Evolutionary conservation across 2,888 invertebrate genomes (phyloP).

Genomic region (Miltochrista miniata): DNA sequence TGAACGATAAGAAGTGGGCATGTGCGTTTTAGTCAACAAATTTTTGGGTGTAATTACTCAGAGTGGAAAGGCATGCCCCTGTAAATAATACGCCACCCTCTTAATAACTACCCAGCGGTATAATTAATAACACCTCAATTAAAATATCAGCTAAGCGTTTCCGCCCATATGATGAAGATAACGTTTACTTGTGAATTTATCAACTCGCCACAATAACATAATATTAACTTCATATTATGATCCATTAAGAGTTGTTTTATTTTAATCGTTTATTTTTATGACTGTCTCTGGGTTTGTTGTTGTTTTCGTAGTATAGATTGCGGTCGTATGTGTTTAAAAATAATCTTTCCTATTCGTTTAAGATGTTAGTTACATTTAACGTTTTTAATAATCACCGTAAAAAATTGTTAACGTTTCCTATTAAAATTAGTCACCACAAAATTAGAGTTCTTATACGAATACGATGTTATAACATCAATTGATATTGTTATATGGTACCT

Average conservation of each 20-base stretch:
- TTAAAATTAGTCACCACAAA: no score
- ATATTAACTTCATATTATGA: constrained; percentile 27
- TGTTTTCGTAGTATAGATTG: constrained; percentile 2
- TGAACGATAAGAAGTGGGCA: constrained; percentile 52
- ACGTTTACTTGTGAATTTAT: constrained; percentile 32
- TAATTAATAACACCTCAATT: constrained; percentile 80
- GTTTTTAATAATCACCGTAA: no score
- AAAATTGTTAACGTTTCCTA: no score
- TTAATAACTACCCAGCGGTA: constrained; percentile 71
- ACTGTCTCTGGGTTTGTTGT: constrained; percentile 10
- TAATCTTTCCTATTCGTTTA: background rate
- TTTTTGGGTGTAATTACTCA: constrained; percentile 23
- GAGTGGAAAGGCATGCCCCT: constrained; percentile 64
- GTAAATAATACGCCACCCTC: constrained; percentile 71
- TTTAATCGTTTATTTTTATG: constrained; percentile 23
- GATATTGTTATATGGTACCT: no score
- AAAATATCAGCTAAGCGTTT: constrained; percentile 74
- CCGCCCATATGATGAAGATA: constrained; percentile 63
- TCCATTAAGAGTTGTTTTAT: constrained; percentile 24
- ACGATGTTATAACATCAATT: no score
- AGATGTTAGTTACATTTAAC: no score
- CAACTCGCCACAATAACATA: constrained; percentile 32
- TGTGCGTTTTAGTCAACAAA: constrained; percentile 36
- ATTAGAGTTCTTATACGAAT: no score
- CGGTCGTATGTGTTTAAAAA: background rate